A percentile compares a stretch with the other conserved stretches of the same genome.
These are phyloP conservation scores for Elanoides forficatus DNA, from an alignment of 2,113 vertebrate species.

Conservation along the genomic window DNA sequence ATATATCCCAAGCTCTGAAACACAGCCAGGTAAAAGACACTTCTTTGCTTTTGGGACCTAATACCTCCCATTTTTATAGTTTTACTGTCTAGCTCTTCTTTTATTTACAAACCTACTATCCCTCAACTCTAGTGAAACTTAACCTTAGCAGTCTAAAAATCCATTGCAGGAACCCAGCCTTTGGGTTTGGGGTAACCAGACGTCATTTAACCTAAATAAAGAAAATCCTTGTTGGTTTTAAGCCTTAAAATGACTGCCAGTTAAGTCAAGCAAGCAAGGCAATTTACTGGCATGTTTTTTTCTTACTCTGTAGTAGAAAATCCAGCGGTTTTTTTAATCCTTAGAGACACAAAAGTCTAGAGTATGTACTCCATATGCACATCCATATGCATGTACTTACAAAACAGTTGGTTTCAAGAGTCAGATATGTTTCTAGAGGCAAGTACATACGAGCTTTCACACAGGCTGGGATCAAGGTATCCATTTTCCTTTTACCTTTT, in stretches of 20 bases:
- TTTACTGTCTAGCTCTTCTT: neutral
- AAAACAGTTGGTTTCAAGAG: neutral
- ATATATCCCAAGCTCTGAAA: constrained; percentile 91
- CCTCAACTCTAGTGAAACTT: neutral
- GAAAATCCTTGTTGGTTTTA: neutral
- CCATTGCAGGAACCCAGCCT: neutral
- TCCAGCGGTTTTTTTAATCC: neutral
- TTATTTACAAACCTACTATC: neutral
- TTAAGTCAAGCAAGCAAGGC: neutral
- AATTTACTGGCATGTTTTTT: neutral
- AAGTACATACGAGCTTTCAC: neutral
- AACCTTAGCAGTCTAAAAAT: neutral
- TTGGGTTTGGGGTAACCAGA: neutral
- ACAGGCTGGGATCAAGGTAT: neutral
- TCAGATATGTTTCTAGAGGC: neutral
- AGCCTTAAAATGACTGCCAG: neutral
- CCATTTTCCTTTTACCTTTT: neutral
- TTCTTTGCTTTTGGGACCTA: neutral
- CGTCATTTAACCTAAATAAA: neutral
- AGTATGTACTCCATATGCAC: neutral
- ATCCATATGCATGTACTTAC: neutral
- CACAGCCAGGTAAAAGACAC: constrained; percentile 68
- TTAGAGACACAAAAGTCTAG: neutral
- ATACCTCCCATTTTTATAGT: neutral
- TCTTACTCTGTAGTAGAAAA: neutral